Evolutionary conservation across 2,797 vertebrate species (phyloP).

Genomic region (Staurois parvus): DNA sequence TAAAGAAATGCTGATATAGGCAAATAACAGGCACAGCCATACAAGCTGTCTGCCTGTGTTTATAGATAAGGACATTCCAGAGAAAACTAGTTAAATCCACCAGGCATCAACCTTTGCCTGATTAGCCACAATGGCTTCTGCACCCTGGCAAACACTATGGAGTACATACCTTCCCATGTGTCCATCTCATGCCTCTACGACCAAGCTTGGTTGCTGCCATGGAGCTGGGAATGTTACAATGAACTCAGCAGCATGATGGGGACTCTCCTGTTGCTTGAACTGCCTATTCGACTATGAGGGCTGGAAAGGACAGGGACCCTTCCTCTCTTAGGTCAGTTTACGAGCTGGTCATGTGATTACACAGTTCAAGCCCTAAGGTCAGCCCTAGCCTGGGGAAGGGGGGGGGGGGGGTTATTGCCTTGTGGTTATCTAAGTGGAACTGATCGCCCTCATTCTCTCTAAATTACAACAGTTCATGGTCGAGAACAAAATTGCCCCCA

Average conservation of each 20-base stretch:
- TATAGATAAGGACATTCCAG: background rate
- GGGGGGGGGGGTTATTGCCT: conserved; percentile 80
- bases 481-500: conserved; percentile 33
- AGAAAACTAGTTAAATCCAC: background rate
- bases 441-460: conserved; percentile 86
- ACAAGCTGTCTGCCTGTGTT: background rate
- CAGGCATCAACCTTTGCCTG: background rate
- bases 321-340: conserved; percentile 86
- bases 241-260: conserved; percentile 69
- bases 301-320: conserved; percentile 72
- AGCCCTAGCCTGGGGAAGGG: conserved; percentile 79
- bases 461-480: conserved; percentile 59
- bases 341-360: conserved; percentile 89
- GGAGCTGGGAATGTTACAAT: conserved; percentile 68
- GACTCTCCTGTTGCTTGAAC: conserved; percentile 80
- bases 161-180: conserved; percentile 89
- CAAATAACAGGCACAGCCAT: background rate
- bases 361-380: conserved; percentile 95
- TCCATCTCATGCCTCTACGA: conserved; percentile 91
- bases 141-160: background rate
- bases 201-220: conserved; percentile 82
- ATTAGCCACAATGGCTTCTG: background rate
- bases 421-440: conserved; percentile 93
- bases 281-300: conserved; percentile 79
- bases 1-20: background rate